phyloP scores from a whole-genome alignment of 2,888 invertebrate species.

The Hedya salicella region DNA sequence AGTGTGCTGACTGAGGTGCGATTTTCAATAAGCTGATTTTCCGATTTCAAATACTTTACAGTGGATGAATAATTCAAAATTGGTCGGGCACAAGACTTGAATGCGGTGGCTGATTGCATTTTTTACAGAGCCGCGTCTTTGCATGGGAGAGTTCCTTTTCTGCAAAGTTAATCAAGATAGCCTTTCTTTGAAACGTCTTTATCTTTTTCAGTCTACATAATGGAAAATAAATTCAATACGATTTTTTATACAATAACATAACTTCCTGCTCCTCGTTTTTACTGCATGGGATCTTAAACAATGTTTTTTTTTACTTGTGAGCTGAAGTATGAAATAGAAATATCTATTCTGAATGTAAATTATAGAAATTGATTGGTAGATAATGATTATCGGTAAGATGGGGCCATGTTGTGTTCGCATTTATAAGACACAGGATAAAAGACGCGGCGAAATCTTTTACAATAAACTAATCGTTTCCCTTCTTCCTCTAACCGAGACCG shows the following conservation, averaged over 20 bases:
- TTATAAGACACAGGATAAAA: too few relatives aligned
- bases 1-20: not conserved
- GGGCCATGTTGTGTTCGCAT: too few relatives aligned
- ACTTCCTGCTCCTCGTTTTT: too few relatives aligned
- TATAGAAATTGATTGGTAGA: too few relatives aligned
- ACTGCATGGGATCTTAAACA: too few relatives aligned
- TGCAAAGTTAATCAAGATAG: conserved; percentile 40
- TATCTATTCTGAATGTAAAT: too few relatives aligned
- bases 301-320: too few relatives aligned
- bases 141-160: conserved; percentile 43
- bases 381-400: too few relatives aligned
- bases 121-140: conserved; percentile 49
- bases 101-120: conserved; percentile 58
- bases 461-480: too few relatives aligned
- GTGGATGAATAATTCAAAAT: conserved; percentile 59
- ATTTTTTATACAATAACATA: not conserved
- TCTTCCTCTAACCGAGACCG: too few relatives aligned
- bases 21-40: conserved; percentile 24
- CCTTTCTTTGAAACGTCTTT: conserved; percentile 24
- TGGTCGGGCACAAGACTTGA: conserved; percentile 49
- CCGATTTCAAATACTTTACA: conserved; percentile 39
- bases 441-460: too few relatives aligned
- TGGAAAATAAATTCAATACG: not conserved
- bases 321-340: too few relatives aligned
- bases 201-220: not conserved